Evolutionary conservation across 1,140 invertebrate genomes (phyloP).

Genomic region (Drosophila hydei): DNA sequence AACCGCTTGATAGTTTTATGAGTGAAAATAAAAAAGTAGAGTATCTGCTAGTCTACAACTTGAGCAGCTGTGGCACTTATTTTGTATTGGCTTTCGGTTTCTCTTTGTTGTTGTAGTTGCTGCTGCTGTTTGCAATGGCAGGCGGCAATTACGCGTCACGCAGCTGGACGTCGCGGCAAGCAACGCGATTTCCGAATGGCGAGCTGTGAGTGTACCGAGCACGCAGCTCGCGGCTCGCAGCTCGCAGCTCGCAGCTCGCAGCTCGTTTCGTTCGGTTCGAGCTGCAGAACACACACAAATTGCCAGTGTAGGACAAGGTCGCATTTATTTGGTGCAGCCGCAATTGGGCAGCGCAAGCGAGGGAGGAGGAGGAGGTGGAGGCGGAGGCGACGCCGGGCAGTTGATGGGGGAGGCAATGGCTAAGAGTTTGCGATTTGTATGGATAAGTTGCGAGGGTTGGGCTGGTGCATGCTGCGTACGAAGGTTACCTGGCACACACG

Average conservation of each 20-base stretch:
- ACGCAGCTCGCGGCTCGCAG: constrained; percentile 11
- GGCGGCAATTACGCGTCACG: constrained; percentile 71
- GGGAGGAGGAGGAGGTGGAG: neutral
- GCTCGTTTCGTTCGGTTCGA: constrained; percentile 17
- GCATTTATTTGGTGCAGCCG: constrained; percentile 75
- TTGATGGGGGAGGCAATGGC: neutral
- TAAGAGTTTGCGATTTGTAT: constrained; percentile 20
- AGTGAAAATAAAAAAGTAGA: too few relatives aligned
- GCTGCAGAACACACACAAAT: constrained; percentile 49
- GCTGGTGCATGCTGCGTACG: constrained; percentile 47
- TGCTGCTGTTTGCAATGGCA: constrained; percentile 20
- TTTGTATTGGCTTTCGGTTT: constrained; percentile 28
- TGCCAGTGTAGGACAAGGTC: constrained; percentile 79
- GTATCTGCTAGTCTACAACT: neutral
- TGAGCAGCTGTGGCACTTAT: too few relatives aligned
- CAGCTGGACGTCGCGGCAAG: constrained; percentile 62
- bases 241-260: constrained; percentile 34
- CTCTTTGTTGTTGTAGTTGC: constrained; percentile 17
- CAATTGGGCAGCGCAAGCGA: constrained; percentile 58
- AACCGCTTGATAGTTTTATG: too few relatives aligned
- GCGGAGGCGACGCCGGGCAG: too few relatives aligned
- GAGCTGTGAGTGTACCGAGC: constrained; percentile 17
- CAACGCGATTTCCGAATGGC: constrained; percentile 10
- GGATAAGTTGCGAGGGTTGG: constrained; percentile 8
- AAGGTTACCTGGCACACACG: constrained; percentile 65